Conservation (phyloP, 2,113 vertebrate species). For the Epinephelus moara region DNA sequence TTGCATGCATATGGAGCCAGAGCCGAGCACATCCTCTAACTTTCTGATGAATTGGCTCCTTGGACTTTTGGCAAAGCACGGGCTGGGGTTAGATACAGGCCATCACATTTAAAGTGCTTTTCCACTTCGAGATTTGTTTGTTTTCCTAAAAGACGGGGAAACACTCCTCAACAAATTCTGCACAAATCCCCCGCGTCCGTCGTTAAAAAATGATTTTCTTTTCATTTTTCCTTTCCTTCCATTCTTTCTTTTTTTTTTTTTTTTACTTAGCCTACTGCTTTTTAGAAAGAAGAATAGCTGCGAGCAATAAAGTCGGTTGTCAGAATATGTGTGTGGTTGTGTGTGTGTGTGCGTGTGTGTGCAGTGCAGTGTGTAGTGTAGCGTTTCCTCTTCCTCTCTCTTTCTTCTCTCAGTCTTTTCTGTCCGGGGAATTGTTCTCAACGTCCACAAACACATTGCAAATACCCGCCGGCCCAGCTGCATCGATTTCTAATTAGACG, state of each 20-base stretch:
- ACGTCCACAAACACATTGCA: conserved; percentile 91
- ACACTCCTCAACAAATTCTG: conserved; percentile 65
- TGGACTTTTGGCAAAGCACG: conserved; percentile 22
- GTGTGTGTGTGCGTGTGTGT: conserved; percentile 45
- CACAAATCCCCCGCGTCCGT: conserved; percentile 74
- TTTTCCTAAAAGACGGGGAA: conserved; percentile 76
- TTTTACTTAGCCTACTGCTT: conserved; percentile 64
- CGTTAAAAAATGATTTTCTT: conserved; percentile 80
- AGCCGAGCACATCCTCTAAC: conserved; percentile 3
- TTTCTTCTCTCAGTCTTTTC: conserved; percentile 78
- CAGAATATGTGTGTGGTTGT: conserved; percentile 45
- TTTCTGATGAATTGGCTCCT: conserved; percentile 42
- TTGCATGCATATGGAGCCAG: background rate
- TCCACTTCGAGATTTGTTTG: conserved; percentile 73
- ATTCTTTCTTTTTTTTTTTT: conserved; percentile 54
- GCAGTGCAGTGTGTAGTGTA: conserved; percentile 66
- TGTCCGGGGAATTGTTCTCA: conserved; percentile 89
- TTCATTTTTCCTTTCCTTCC: conserved; percentile 79
- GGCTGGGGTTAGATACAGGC: conserved; percentile 60
- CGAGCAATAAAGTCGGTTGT: conserved; percentile 78
- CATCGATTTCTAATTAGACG: conserved; percentile 93
- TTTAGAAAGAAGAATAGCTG: conserved; percentile 82
- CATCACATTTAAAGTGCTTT: conserved; percentile 71
- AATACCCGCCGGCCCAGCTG: conserved; percentile 87
- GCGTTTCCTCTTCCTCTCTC: conserved; percentile 79